phyloP scores from a whole-genome alignment of 2,888 invertebrate species.

The Cheilosia pagana region DNA sequence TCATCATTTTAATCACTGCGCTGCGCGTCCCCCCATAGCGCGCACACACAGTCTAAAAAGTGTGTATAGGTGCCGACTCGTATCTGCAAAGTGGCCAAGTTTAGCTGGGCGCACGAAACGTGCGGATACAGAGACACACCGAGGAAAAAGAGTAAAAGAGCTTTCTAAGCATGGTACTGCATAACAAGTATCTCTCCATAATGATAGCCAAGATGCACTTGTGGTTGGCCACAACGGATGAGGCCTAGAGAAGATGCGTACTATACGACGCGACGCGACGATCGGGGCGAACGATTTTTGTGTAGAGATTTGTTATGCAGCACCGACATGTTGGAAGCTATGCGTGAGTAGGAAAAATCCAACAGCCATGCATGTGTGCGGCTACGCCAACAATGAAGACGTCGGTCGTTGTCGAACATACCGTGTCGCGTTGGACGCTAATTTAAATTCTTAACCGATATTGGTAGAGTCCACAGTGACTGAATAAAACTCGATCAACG shows the following conservation, averaged over 20 bases:
- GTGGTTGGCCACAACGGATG: slow-evolving; percentile 11
- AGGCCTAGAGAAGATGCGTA: slow-evolving; percentile 39
- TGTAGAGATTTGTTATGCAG: slow-evolving; percentile 12
- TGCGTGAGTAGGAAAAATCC: slow-evolving; percentile 52
- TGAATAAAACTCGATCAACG: slow-evolving; percentile 84
- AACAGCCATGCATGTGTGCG: slow-evolving; percentile 44
- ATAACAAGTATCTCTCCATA: slow-evolving; percentile 56
- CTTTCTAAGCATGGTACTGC: slow-evolving; percentile 68
- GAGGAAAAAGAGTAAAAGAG: slow-evolving; percentile 45
- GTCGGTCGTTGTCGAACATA: slow-evolving; percentile 31
- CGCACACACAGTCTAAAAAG: slow-evolving; percentile 6
- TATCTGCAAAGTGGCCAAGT: slow-evolving; percentile 20
- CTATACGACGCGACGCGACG: not conserved
- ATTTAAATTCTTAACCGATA: slow-evolving; percentile 78
- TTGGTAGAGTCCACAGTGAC: slow-evolving; percentile 68
- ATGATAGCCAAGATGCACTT: slow-evolving; percentile 23
- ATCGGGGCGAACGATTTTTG: not conserved
- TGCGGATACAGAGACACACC: slow-evolving; percentile 5
- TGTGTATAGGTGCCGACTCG: not conserved
- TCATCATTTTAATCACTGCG: slow-evolving; percentile 20
- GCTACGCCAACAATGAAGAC: slow-evolving; percentile 22
- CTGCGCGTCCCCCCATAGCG: not conserved
- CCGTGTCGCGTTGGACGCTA: slow-evolving; percentile 74
- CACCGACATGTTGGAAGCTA: slow-evolving; percentile 64
- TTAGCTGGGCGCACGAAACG: slow-evolving; percentile 8